Evolutionary conservation across 1,140 invertebrate species (phyloP).

Genomic region (Gonatopus flavifemur): DNA sequence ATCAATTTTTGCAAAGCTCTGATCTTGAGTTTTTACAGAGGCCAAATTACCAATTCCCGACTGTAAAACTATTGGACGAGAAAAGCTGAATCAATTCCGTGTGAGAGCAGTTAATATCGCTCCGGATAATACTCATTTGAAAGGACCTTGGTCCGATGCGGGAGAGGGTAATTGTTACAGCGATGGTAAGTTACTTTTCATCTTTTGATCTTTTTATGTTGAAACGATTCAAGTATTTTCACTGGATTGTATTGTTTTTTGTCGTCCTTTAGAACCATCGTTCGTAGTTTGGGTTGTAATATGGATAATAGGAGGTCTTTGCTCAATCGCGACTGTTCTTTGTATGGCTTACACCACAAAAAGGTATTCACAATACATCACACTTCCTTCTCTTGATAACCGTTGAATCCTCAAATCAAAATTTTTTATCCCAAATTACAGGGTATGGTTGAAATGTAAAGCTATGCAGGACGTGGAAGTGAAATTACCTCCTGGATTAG

Average conservation of each 20-base stretch:
- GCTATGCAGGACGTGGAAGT: constrained; percentile 61
- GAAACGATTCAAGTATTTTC: background rate
- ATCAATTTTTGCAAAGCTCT: constrained; percentile 1
- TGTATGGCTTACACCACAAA: constrained; percentile 45
- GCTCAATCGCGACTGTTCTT: constrained; percentile 33
- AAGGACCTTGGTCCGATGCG: constrained; percentile 53
- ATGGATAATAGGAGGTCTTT: constrained; percentile 44
- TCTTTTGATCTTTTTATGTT: too few species aligned
- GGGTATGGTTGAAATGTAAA: constrained; percentile 56
- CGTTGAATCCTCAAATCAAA: background rate
- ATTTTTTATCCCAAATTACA: constrained; percentile 30
- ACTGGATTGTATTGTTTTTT: too few species aligned
- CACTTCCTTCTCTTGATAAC: background rate
- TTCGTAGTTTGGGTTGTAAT: constrained; percentile 38
- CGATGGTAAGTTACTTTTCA: constrained; percentile 34
- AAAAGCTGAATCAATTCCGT: constrained; percentile 42
- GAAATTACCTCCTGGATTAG: constrained; percentile 61
- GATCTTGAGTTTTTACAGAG: constrained; percentile 31
- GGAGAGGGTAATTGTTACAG: constrained; percentile 54
- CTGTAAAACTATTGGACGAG: constrained; percentile 42
- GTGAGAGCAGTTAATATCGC: constrained; percentile 55
- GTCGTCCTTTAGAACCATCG: constrained; percentile 36
- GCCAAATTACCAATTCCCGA: constrained; percentile 45
- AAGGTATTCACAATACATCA: constrained; percentile 36
- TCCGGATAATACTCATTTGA: constrained; percentile 34